Evolutionary conservation across 2,888 invertebrate genomes (phyloP).

Genomic region (Athalia rosae): DNA sequence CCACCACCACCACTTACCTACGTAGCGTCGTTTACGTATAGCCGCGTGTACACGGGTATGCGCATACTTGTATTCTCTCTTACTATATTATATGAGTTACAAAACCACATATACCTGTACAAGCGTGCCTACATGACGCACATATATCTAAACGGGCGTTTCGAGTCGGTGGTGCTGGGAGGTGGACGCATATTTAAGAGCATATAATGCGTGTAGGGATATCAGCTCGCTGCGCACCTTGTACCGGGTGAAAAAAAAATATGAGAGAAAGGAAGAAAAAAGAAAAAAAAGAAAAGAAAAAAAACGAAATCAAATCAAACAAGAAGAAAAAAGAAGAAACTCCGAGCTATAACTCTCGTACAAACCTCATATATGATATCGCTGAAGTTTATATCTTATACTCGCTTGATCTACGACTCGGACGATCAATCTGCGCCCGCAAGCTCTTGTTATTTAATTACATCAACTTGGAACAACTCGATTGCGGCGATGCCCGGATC

Average conservation of each 20-base stretch:
- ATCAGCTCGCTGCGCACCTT: conserved; percentile 43
- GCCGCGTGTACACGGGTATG: not conserved
- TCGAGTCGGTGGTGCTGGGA: not conserved
- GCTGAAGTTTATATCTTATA: conserved; percentile 19
- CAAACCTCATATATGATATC: not conserved
- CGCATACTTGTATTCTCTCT: not conserved
- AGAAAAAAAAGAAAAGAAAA: too few relatives aligned
- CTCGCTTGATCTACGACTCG: conserved; percentile 7
- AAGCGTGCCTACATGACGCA: not conserved
- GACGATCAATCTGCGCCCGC: not conserved
- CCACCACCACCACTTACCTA: conserved; percentile 44
- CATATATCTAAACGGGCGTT: conserved; percentile 21
- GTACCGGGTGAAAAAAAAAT: conserved; percentile 34
- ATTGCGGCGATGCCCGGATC: too few relatives aligned
- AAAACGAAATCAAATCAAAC: too few relatives aligned
- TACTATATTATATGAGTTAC: not conserved
- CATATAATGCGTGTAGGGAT: conserved; percentile 42
- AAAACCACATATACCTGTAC: not conserved
- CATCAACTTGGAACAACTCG: too few relatives aligned
- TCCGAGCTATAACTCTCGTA: too few relatives aligned
- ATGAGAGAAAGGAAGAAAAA: too few relatives aligned
- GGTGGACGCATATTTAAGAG: conserved; percentile 41
- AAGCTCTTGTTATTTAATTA: too few relatives aligned
- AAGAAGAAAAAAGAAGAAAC: too few relatives aligned
- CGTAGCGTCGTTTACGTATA: conserved; percentile 18